phyloP scores from a whole-genome alignment of 2,113 vertebrate genomes.

The Argyrosomus japonicus region DNA sequence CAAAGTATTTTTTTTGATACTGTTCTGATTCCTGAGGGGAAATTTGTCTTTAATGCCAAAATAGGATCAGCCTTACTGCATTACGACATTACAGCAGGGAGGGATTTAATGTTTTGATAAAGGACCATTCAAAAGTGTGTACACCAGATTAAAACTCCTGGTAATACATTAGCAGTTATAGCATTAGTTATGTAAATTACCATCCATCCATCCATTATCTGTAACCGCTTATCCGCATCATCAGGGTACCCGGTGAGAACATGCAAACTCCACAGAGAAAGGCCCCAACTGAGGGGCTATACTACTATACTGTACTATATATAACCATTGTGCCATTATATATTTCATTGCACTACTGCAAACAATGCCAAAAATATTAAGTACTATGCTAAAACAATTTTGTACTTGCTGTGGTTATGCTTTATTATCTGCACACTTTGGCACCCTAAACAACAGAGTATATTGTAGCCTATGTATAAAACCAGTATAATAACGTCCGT shows the following conservation, averaged over 20 bases:
- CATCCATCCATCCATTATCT: no score
- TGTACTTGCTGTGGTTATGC: slow-evolving; percentile 8
- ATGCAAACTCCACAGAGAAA: no score
- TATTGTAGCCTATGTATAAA: slow-evolving; percentile 31
- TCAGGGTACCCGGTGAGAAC: no score
- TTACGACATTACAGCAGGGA: background rate
- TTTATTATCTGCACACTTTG: slow-evolving; percentile 9
- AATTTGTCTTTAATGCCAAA: background rate
- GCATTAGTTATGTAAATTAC: background rate
- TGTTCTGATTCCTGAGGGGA: background rate
- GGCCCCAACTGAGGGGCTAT: no score
- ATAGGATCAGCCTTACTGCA: background rate
- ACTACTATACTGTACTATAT: no score
- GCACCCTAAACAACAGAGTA: background rate
- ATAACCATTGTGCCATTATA: no score
- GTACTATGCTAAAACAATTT: background rate
- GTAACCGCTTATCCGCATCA: no score
- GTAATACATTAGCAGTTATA: background rate
- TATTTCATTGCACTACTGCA: no score
- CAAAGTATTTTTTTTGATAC: background rate
- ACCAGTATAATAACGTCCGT: slow-evolving; percentile 33
- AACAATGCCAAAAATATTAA: no score
- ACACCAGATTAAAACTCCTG: background rate
- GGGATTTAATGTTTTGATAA: background rate
- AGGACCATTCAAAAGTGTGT: background rate